These are phyloP conservation scores for Seriola rivoliana DNA, from an alignment of 2,113 vertebrate species.

Conservation along the genomic window DNA sequence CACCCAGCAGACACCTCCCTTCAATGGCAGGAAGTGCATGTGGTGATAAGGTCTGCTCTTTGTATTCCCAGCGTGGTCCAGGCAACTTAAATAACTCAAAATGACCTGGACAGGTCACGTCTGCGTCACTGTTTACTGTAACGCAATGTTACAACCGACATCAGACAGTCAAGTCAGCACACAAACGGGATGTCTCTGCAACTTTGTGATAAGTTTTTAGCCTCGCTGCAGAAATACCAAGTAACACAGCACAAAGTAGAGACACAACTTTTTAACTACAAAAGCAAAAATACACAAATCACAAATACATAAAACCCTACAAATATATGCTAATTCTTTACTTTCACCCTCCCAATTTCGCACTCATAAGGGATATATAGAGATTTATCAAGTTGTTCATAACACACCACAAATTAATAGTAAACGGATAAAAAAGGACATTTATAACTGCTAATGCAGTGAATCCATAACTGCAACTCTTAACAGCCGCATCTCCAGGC, in stretches of 20 bases:
- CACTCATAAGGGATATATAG: too few species aligned
- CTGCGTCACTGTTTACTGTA: background rate
- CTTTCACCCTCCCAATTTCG: too few species aligned
- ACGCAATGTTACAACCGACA: background rate
- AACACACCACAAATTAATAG: too few species aligned
- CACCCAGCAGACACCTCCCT: slow-evolving; percentile 58
- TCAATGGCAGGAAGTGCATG: slow-evolving; percentile 57
- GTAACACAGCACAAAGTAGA: background rate
- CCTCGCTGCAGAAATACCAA: background rate
- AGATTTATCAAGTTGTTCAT: too few species aligned
- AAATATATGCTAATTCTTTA: background rate
- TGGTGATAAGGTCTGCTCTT: slow-evolving; percentile 42
- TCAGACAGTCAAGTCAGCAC: background rate
- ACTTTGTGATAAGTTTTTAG: background rate
- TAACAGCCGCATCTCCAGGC: too few species aligned
- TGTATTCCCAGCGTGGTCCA: background rate
- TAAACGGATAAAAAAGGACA: too few species aligned
- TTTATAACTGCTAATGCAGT: too few species aligned
- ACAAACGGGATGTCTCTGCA: background rate
- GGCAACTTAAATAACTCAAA: slow-evolving; percentile 20
- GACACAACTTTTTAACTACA: background rate
- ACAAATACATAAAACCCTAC: background rate
- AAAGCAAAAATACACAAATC: background rate
- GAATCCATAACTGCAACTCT: too few species aligned
- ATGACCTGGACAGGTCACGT: slow-evolving; percentile 12